Evolutionary conservation across 1,140 invertebrate species (phyloP), one percentile per base, ranked within the genome.

Genomic region (Yoshiicerus persimilis): DNA sequence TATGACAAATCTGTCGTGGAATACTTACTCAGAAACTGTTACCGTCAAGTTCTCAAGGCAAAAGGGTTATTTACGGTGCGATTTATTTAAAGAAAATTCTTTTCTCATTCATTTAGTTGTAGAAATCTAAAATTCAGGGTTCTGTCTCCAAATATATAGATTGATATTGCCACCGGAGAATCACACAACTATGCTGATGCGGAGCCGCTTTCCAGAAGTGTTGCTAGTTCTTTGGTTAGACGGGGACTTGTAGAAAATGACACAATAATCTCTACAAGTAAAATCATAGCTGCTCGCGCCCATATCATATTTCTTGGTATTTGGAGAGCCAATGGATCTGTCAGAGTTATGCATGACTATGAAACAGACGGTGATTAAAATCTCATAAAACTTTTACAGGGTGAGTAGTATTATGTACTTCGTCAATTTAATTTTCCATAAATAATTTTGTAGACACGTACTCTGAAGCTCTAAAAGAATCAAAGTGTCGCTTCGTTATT

Each of bases 201-300:
- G 5, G 87, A 89, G 23, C 27, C 47, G 10, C 39, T 75, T 5
- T 83, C 87, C 4, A 32, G 75, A 41, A 86, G 77, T 64, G 64
- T 89, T 38, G 89, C 84, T 5, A 89, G 89, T 84, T 83, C 87
- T 20, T 66, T 89, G 27, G 38, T 20, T n/a, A 41, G 66, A 34
- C 23, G 66, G 36, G 89, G 89, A 66, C 39, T 89, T 20, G 34
- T 38, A 5, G 77, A 89, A 89, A 87, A 85, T 41, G 89, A 89
- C 20, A 77, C 70, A 1, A 47, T 84, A 4, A 47, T 88, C 27
- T 88, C 64, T 41, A 84, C 64, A 10, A 70, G 64, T 13, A 30
- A 70, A 25, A 0, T 3, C 8, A 11, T 70, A 10, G 64, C 27
- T 70, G 62, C 23, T 70, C 23, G 27, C 23, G 6, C 8, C 8